phyloP scores from a whole-genome alignment of 2,797 vertebrate species.

The Clarias platycephalus region DNA sequence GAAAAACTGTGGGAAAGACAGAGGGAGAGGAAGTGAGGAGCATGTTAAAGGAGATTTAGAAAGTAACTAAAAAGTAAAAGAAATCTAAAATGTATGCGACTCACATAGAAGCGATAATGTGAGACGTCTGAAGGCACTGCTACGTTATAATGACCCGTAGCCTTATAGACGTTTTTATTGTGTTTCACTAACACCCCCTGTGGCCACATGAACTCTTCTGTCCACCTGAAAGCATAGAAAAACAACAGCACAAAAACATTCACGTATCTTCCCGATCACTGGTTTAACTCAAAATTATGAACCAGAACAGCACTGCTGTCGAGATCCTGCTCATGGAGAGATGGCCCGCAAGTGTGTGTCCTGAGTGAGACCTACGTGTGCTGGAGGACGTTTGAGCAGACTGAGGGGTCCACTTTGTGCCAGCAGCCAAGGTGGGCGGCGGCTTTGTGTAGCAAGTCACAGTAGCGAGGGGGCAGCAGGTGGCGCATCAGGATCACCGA shows the following conservation, averaged over 20 bases:
- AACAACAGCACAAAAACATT: background rate
- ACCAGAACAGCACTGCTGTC: too few species aligned
- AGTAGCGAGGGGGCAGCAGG: conserved; percentile 91
- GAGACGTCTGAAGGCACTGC: conserved; percentile 96
- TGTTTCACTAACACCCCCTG: conserved; percentile 97
- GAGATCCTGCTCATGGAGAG: background rate
- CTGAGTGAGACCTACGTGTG: conserved; percentile 81
- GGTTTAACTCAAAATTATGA: background rate
- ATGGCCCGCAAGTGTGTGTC: background rate
- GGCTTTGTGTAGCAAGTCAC: conserved; percentile 95
- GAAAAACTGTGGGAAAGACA: conserved; percentile 83
- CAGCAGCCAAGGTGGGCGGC: conserved; percentile 97
- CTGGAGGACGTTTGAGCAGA: conserved; percentile 96
- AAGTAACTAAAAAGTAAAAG: background rate
- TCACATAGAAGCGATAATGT: conserved; percentile 97
- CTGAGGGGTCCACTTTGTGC: conserved; percentile 96
- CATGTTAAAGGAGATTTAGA: background rate
- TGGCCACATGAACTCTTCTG: conserved; percentile 98
- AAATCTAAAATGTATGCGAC: conserved; percentile 50
- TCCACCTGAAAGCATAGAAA: conserved; percentile 80
- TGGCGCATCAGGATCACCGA: conserved; percentile 95
- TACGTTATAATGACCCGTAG: conserved; percentile 96
- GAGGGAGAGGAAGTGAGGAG: background rate
- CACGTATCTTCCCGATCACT: background rate
- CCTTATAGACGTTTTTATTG: conserved; percentile 98